Conservation (phyloP, 2,113 vertebrate genomes). For the Delphinapterus leucas region DNA sequence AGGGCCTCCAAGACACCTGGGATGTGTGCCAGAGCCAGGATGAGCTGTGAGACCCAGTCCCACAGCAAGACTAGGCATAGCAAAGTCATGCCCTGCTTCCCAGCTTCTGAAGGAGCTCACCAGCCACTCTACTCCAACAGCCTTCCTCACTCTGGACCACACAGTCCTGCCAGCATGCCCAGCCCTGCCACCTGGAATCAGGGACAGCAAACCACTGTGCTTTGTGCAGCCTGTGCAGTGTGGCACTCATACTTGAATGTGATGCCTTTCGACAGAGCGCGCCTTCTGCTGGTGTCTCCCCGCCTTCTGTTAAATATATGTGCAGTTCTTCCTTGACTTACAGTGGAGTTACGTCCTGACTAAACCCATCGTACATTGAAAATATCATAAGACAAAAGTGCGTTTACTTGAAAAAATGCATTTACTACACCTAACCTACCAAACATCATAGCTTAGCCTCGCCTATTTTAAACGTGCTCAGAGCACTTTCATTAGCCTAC, state of each 20-base stretch:
- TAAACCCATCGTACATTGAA: not conserved
- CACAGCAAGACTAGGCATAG: not conserved
- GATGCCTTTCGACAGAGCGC: not conserved
- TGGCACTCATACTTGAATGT: not conserved
- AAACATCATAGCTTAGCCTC: not conserved
- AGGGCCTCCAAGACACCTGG: not conserved
- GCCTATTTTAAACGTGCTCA: not conserved
- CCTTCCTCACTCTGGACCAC: not conserved
- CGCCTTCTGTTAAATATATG: not conserved
- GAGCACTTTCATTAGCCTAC: not conserved
- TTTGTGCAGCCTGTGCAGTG: no score
- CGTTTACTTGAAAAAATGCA: not conserved
- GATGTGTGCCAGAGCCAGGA: not conserved
- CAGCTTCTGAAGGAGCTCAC: not conserved
- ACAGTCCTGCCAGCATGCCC: accelerated
- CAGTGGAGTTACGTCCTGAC: not conserved
- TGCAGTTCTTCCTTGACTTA: not conserved
- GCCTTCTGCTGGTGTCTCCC: not conserved
- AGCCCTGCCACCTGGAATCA: not conserved
- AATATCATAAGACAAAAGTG: not conserved
- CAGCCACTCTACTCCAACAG: not conserved
- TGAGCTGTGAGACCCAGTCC: not conserved
- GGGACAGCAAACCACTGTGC: no score
- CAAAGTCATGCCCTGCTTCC: not conserved
- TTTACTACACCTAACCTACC: not conserved